These are phyloP conservation scores for Ditula angustiorana DNA, from an alignment of 2,888 invertebrate species.

Conservation along the genomic window DNA sequence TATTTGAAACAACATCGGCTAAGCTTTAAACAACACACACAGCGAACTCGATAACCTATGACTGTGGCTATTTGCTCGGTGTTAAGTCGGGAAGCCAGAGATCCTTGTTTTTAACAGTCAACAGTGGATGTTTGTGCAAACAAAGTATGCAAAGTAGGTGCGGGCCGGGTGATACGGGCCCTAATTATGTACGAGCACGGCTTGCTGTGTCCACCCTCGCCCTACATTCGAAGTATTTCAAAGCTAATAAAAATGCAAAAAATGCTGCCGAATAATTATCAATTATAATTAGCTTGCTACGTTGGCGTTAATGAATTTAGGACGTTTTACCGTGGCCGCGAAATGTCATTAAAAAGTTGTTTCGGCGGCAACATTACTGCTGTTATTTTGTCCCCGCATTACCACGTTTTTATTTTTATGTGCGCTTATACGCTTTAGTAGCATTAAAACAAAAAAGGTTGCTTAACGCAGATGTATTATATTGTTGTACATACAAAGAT, in stretches of 20 bases:
- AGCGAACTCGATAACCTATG: constrained; percentile 6
- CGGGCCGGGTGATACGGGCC: constrained; percentile 38
- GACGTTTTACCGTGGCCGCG: constrained; percentile 16
- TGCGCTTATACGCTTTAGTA: not conserved
- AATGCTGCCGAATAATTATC: constrained; percentile 38
- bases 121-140: constrained; percentile 37
- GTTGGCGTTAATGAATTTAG: constrained; percentile 37
- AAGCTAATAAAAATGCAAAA: constrained; percentile 39
- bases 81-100: constrained; percentile 30
- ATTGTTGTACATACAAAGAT: not conserved
- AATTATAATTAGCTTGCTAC: constrained; percentile 39
- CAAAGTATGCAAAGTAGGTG: constrained; percentile 40
- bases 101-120: constrained; percentile 37
- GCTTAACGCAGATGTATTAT: not conserved
- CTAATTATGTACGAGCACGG: constrained; percentile 39
- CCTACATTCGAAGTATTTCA: constrained; percentile 39
- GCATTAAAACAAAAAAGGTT: constrained; percentile 10
- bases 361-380: constrained; percentile 5
- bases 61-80: constrained; percentile 15
- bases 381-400: constrained; percentile 17
- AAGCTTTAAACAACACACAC: not conserved
- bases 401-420: constrained; percentile 25
- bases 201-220: constrained; percentile 39
- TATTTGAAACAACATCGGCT: too few species aligned
- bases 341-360: constrained; percentile 37